A percentile compares a stretch with the other conserved stretches of the same genome.
phyloP scores from a whole-genome alignment of 1,140 invertebrate species.

The Magallana gigas region DNA sequence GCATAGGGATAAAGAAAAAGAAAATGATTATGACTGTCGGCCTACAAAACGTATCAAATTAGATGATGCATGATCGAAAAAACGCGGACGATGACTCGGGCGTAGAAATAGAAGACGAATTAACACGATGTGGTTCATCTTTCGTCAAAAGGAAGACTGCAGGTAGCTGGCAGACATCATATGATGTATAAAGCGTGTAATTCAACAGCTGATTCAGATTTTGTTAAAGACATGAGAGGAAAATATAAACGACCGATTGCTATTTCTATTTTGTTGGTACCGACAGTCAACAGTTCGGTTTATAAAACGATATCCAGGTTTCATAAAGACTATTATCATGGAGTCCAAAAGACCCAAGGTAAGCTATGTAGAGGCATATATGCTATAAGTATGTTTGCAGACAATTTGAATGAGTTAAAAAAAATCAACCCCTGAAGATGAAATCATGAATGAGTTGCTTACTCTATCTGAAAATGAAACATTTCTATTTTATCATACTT shows the following conservation, averaged over 20 bases:
- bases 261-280: neutral
- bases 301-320: constrained; percentile 11
- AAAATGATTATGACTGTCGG: neutral
- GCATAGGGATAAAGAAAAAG: neutral
- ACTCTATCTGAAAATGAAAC: neutral
- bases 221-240: neutral
- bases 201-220: neutral
- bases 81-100: neutral
- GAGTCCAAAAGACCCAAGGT: neutral
- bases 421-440: constrained; percentile 5
- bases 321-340: constrained; percentile 5
- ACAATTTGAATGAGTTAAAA: no score
- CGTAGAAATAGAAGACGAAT: neutral
- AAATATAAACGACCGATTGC: neutral
- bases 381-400: no score
- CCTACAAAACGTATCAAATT: no score
- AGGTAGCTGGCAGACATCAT: neutral
- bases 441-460: neutral
- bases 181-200: neutral
- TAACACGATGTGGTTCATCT: neutral
- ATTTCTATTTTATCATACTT: no score
- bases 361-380: no score
- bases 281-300: neutral
- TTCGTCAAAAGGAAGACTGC: neutral
- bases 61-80: neutral